phyloP scores from a whole-genome alignment of 2,888 invertebrate genomes.

The Mesorhabditis sp. region DNA sequence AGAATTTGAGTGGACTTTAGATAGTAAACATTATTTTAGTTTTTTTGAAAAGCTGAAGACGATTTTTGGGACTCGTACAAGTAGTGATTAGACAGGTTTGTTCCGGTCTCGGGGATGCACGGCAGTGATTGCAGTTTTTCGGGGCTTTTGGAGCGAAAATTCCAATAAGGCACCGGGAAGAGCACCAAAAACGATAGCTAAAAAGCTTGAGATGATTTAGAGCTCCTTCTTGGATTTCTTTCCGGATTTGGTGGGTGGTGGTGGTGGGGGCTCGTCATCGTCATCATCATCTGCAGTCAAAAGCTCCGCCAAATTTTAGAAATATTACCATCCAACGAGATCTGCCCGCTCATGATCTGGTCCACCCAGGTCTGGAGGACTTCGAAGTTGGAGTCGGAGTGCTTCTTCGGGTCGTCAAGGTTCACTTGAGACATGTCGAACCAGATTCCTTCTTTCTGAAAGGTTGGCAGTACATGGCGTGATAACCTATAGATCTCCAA shows the following conservation, averaged over 20 bases:
- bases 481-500: neutral
- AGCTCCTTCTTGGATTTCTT: constrained; percentile 38
- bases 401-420: constrained; percentile 56
- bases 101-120: too few species aligned
- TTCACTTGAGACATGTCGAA: constrained; percentile 58
- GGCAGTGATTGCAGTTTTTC: neutral
- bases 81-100: too few species aligned
- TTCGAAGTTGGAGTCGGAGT: constrained; percentile 56
- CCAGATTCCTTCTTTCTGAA: constrained; percentile 57
- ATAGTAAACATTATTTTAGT: too few species aligned
- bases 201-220: neutral
- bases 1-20: too few species aligned
- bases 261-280: constrained; percentile 35
- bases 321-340: constrained; percentile 48
- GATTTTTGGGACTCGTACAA: too few species aligned
- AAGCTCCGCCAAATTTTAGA: neutral
- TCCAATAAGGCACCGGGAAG: neutral
- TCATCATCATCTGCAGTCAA: constrained; percentile 32
- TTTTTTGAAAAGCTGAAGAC: too few species aligned
- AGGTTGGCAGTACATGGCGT: neutral
- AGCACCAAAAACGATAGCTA: neutral
- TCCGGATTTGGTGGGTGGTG: constrained; percentile 38
- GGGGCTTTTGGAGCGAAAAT: neutral
- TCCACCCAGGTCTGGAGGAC: constrained; percentile 58
- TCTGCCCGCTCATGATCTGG: constrained; percentile 56